Base-by-base conservation (phyloP, 2,888 invertebrate species). In the Augiades crinisus region DNA sequence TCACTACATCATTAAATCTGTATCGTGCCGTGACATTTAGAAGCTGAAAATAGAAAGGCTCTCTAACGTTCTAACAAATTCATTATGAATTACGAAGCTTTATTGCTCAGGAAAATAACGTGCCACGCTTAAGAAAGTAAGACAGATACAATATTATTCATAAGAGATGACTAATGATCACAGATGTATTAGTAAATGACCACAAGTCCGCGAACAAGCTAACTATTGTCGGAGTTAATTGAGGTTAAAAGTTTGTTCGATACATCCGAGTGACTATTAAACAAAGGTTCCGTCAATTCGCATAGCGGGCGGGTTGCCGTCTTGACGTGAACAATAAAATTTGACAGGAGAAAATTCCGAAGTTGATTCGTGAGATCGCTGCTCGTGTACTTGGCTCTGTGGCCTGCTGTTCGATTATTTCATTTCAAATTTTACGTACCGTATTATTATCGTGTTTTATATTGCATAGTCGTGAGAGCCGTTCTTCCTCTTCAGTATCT, bases 211-310 rank as follows among this genome's bases (percentile, higher is more conserved):
- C 70, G 74, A 76, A 80, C 78, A 78, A 78, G 75, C 74, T 63
- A 62, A 62, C 61, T 65, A 72, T 70, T 78, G 81, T 78, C 63
- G 54, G 64, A 73, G 71, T 75, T 79, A 81, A 87, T 84, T 77
- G 80, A 81, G 76, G 78, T 76, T 80, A 74, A 75, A 77, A 79
- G 69, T 75, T 75, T 72, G 67, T 65, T 65, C 64, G 70, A 70
- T 78, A 77, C 72, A 72, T 71, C n/a, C 63, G 69, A 78, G 77
- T 75, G 71, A 75, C 67, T 75, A 68, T 71, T 63, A 66, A 67
- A 80, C 81, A 81, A 85, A 78, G 72, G 70, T 69, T 64, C 75
- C 75, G 78, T 78, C 78, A 76, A 79, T 79, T 63, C 67, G 58
- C 69, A 56, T 68, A 61, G 63, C 71, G 67, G 58, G 57, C 62